phyloP scores from a whole-genome alignment of 2,797 vertebrate genomes.

The Sphaeramia orbicularis region DNA sequence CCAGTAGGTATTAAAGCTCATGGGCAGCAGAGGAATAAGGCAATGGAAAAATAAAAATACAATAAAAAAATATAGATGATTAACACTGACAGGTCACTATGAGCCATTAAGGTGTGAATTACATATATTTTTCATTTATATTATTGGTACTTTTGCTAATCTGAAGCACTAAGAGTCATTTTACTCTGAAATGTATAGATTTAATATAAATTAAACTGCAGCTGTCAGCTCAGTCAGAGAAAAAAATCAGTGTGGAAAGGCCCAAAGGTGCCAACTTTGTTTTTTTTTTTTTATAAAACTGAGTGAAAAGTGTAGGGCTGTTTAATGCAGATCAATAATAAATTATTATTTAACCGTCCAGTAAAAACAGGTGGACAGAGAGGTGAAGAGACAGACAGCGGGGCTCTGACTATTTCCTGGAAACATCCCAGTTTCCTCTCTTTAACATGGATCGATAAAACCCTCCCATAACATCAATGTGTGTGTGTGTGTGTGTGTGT shows the following conservation, averaged over 20 bases:
- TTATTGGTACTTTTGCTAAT: conserved; percentile 21
- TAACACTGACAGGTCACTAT: conserved; percentile 55
- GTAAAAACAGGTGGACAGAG: conserved; percentile 23
- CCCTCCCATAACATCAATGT: conserved; percentile 18
- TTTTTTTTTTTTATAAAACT: conserved; percentile 21
- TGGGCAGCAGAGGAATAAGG: conserved; percentile 18
- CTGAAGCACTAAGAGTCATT: conserved; percentile 28
- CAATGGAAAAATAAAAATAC: too few relatives aligned
- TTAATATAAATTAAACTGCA: conserved; percentile 22
- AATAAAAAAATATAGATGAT: conserved; percentile 51
- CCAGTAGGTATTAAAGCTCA: conserved; percentile 63
- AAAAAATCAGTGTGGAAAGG: conserved; percentile 27
- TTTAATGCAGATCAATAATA: conserved; percentile 51
- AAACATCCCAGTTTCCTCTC: conserved; percentile 56
- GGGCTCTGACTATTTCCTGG: conserved; percentile 41
- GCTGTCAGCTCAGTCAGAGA: conserved; percentile 17
- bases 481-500: conserved; percentile 12
- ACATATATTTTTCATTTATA: conserved; percentile 9
- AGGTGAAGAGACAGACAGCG: conserved; percentile 7
- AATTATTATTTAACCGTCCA: conserved; percentile 31
- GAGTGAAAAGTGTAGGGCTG: conserved; percentile 27
- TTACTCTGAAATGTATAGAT: conserved; percentile 1
- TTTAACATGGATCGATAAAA: conserved; percentile 70
- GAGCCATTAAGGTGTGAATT: conserved; percentile 28
- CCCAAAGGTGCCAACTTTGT: conserved; percentile 37